These are phyloP conservation scores for Psylliodes chrysocephalus DNA, from an alignment of 2,888 invertebrate genomes.

Conservation along the genomic window DNA sequence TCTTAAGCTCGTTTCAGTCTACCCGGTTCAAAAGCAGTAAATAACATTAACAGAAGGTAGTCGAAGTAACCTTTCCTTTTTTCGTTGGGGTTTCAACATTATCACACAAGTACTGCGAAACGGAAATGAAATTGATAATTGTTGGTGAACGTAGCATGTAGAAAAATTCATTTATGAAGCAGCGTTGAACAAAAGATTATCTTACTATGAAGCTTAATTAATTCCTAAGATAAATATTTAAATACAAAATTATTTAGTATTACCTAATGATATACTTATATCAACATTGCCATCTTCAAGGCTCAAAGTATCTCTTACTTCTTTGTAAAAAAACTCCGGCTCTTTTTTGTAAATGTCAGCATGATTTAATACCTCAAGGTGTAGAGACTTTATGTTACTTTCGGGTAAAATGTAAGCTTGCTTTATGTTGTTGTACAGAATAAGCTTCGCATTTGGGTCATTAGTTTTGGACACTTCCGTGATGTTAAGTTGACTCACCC, in stretches of 20 bases:
- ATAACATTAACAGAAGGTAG: too few species aligned
- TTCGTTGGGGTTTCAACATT: too few species aligned
- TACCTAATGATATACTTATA: not conserved
- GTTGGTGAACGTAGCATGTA: too few species aligned
- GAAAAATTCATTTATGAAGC: too few species aligned
- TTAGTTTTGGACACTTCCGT: not conserved
- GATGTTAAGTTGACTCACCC: not conserved
- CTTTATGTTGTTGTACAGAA: not conserved
- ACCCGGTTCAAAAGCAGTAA: too few species aligned
- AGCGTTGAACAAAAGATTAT: too few species aligned
- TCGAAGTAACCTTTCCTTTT: too few species aligned
- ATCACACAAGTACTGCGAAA: too few species aligned
- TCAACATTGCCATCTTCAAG: not conserved
- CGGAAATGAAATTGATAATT: too few species aligned
- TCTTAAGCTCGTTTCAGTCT: too few species aligned
- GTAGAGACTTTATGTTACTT: not conserved
- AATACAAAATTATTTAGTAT: not conserved
- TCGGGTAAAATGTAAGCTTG: not conserved
- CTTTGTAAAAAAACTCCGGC: not conserved
- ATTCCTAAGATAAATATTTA: too few species aligned
- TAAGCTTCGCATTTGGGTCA: not conserved
- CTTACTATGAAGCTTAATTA: too few species aligned
- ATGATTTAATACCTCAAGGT: not conserved
- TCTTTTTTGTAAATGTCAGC: not conserved
- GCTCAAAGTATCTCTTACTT: not conserved